These are phyloP conservation scores for Nebria salina DNA, from an alignment of 2,888 invertebrate species.

Conservation along the genomic window DNA sequence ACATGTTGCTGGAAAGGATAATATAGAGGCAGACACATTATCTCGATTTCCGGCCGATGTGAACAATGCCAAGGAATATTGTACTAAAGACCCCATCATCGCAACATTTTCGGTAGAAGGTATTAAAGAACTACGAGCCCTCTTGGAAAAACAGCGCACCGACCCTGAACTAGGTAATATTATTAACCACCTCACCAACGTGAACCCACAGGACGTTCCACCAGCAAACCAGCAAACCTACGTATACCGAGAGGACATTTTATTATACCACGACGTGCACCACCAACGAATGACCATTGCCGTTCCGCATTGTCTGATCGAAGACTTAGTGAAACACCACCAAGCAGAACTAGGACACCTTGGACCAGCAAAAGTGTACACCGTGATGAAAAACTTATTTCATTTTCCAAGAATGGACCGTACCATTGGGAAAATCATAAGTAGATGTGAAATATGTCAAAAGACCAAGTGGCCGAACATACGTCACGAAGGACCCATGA, in stretches of 20 bases:
- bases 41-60: no score
- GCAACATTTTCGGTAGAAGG: no score
- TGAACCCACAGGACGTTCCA: background rate
- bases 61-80: no score
- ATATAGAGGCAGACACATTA: no score
- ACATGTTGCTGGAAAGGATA: constrained; percentile 32
- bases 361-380: constrained; percentile 5
- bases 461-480: constrained; percentile 29
- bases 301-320: constrained; percentile 3
- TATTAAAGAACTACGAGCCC: no score
- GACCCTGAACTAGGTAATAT: no score
- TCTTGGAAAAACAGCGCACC: no score
- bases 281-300: background rate
- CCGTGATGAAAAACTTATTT: background rate
- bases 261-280: background rate
- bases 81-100: no score
- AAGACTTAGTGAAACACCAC: background rate
- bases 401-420: constrained; percentile 17
- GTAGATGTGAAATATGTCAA: constrained; percentile 13
- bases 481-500: constrained; percentile 21
- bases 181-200: constrained; percentile 9
- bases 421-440: constrained; percentile 6
- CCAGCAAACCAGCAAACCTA: background rate
- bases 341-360: constrained; percentile 8
- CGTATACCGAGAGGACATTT: no score